These are phyloP conservation scores for Montipora foliosa DNA, from an alignment of 64 coral and sea anemone genomes.

Conservation along the genomic window DNA sequence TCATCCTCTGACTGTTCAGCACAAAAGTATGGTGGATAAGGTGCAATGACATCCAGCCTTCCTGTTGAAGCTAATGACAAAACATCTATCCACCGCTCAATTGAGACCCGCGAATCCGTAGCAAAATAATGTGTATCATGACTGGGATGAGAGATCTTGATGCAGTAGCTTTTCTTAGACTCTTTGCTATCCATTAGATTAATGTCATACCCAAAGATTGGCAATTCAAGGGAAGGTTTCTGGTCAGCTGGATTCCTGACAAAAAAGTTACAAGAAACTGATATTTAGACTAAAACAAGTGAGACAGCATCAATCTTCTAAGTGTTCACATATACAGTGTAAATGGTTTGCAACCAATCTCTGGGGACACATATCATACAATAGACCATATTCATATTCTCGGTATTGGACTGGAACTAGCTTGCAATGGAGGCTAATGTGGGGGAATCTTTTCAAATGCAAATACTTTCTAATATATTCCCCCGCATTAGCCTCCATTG, in stretches of 20 bases:
- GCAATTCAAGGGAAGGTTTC: slow-evolving; percentile 72
- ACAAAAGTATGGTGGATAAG: slow-evolving; percentile 85
- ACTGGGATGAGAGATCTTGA: slow-evolving; percentile 82
- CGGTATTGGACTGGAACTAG: too few species aligned
- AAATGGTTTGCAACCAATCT: too few species aligned
- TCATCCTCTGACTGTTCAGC: slow-evolving; percentile 63
- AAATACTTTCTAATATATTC: too few species aligned
- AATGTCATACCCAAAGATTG: slow-evolving; percentile 82
- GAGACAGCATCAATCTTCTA: too few species aligned
- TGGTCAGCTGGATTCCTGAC: slow-evolving; percentile 87
- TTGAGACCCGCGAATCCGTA: slow-evolving; percentile 86
- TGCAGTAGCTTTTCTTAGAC: slow-evolving; percentile 80
- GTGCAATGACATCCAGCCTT: slow-evolving; percentile 80
- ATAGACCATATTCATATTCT: too few species aligned
- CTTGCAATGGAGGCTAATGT: too few species aligned
- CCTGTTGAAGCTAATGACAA: slow-evolving; percentile 92
- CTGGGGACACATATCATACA: too few species aligned
- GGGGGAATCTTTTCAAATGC: too few species aligned
- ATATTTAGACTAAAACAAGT: not conserved
- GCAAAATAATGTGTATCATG: slow-evolving; percentile 82
- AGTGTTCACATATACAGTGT: too few species aligned
- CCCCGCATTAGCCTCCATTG: too few species aligned
- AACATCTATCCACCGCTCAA: slow-evolving; percentile 98
- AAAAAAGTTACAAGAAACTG: not conserved
- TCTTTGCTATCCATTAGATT: slow-evolving; percentile 89